Evolutionary conservation across 2,797 vertebrate genomes (phyloP).

Genomic region (Australoheros facetus): DNA sequence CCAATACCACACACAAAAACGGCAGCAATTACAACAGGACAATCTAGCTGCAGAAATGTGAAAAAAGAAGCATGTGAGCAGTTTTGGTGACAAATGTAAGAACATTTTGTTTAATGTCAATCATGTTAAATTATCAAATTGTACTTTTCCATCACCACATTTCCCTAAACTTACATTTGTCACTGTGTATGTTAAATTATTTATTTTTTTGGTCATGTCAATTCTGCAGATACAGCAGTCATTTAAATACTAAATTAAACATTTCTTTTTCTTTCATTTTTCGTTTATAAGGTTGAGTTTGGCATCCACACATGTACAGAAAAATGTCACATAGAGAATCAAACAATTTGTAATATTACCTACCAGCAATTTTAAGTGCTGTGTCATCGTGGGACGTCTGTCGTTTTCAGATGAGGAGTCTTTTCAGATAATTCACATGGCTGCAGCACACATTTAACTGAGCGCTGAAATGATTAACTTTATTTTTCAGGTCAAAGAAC

Average conservation of each 20-base stretch:
- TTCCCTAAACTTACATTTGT: neutral
- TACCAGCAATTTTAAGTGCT: slow-evolving; percentile 67
- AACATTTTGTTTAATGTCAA: neutral
- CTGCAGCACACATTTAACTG: slow-evolving; percentile 29
- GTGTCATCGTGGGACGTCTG: slow-evolving; percentile 52
- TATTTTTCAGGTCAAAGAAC: neutral
- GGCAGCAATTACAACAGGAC: slow-evolving; percentile 73
- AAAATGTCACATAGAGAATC: neutral
- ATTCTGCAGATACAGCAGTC: no score
- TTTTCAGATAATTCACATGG: slow-evolving; percentile 4
- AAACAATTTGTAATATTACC: slow-evolving; percentile 9
- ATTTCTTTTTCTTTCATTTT: no score
- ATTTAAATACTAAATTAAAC: no score
- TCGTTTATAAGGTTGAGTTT: no score
- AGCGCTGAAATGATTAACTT: slow-evolving; percentile 65
- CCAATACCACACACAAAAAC: slow-evolving; percentile 82
- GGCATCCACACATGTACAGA: neutral
- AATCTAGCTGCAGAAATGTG: slow-evolving; percentile 71
- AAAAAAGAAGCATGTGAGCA: neutral
- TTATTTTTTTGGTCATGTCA: no score
- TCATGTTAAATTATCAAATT: neutral
- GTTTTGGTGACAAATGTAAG: neutral
- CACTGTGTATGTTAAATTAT: neutral
- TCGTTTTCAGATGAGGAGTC: neutral
- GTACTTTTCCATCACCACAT: neutral